phyloP scores from a whole-genome alignment of 2,797 vertebrate species.

The Gastrophryne carolinensis region DNA sequence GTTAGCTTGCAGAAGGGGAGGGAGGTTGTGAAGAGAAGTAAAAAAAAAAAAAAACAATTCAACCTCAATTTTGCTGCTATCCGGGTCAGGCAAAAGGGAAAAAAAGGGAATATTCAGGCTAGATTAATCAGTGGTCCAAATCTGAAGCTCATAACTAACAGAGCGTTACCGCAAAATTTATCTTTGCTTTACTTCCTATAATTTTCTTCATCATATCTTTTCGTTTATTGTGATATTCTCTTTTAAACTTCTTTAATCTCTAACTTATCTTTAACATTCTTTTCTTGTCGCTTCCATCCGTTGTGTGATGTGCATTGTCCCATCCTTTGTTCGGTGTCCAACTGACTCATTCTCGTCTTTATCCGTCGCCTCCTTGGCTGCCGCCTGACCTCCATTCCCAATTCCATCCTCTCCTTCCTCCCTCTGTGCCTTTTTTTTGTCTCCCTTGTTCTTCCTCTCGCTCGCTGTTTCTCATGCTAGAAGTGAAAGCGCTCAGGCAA shows the following conservation, averaged over 20 bases:
- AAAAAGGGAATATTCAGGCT: too few species aligned
- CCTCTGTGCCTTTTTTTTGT: conserved; percentile 56
- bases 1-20: too few species aligned
- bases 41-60: too few species aligned
- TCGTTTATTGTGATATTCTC: too few species aligned
- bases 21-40: too few species aligned
- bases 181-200: too few species aligned
- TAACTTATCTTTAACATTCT: neutral
- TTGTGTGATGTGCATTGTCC: neutral
- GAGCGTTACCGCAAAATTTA: too few species aligned
- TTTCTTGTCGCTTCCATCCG: neutral
- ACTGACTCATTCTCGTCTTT: conserved; percentile 57
- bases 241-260: neutral
- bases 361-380: conserved; percentile 57
- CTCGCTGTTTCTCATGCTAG: conserved; percentile 58
- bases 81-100: too few species aligned
- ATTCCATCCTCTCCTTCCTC: conserved; percentile 34
- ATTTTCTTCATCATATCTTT: too few species aligned
- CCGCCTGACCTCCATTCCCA: conserved; percentile 52
- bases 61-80: too few species aligned
- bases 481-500: conserved; percentile 70
- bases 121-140: too few species aligned
- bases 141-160: too few species aligned
- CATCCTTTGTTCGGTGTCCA: conserved; percentile 30
- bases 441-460: conserved; percentile 40